Evolutionary conservation across 2,888 invertebrate species (phyloP), one percentile per base, ranked within the genome.

Genomic region (Ditylenchus weischeri): DNA sequence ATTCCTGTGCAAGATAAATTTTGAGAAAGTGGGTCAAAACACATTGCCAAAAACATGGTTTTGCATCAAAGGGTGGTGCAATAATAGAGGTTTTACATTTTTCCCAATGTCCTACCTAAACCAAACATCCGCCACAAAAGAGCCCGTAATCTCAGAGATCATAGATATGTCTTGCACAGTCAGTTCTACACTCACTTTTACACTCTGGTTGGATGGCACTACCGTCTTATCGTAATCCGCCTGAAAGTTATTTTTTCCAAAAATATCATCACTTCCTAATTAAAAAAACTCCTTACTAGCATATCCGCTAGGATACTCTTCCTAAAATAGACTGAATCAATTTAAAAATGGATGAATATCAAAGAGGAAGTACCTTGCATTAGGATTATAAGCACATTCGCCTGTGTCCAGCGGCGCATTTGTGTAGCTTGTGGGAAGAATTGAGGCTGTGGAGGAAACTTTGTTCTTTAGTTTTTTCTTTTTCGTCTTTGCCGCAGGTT

Each of bases 101-200:
- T n/a, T n/a, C n/a, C n/a, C n/a, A 13, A 43, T 15, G 11, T 15
- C 43, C 43, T 15, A 43, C 43, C 43, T 43, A 15, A 82, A 81
- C 81, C 81, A 81, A 18, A 82, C 79, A 70, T 81, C 81, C 10
- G 81, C 81, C 13, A 80, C 75, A 66, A 81, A 81, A 1, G 79
- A 77, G 57, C 76, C 75, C 47, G 81, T 77, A 57, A 82, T 80
- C 64, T 81, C 81, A 3, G 79, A 80, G 65, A 81, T 81, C 35
- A 79, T 78, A 5, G 78, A 78, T 54, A 81, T 80, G 68, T 81
- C 81, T 75, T 80, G 80, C 7, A 81, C 79, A 36, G 81, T 81
- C 57, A 81, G 58, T 62, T 81, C 81, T 3, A 81, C 81, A 57
- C 72, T 73, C 21, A 81, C 81, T 62, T 69, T 57, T 11, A 81